These are phyloP conservation scores for Conger conger DNA, from an alignment of 2,113 vertebrate species.

Conservation along the genomic window DNA sequence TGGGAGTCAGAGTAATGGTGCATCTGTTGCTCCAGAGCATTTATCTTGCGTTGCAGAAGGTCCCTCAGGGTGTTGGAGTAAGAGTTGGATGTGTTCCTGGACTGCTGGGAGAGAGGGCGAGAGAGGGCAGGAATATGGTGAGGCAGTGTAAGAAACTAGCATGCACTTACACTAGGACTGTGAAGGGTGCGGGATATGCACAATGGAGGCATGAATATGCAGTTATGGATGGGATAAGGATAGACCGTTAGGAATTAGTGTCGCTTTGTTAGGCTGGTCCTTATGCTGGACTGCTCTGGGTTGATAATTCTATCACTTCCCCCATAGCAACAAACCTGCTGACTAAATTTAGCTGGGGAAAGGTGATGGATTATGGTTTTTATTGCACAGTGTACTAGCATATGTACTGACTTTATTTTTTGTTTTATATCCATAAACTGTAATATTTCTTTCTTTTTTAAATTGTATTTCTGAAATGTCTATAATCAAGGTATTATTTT, in stretches of 20 bases:
- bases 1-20: conserved; percentile 46
- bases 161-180: neutral
- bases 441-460: too few species aligned
- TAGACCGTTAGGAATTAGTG: too few species aligned
- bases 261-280: neutral
- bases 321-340: neutral
- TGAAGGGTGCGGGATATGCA: neutral
- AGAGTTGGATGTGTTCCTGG: conserved; percentile 68
- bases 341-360: neutral
- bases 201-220: neutral
- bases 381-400: neutral
- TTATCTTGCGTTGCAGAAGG: conserved; percentile 77
- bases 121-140: neutral
- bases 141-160: neutral
- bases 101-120: conserved; percentile 50
- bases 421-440: neutral
- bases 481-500: neutral
- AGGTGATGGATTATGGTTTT: neutral
- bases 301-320: neutral
- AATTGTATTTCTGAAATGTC: too few species aligned
- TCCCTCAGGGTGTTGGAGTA: conserved; percentile 75
- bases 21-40: conserved; percentile 72
- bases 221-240: too few species aligned
- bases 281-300: neutral
- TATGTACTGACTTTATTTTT: neutral